Evolutionary conservation across 2,113 vertebrate genomes (phyloP).

Genomic region (Sceloporus tristichus): DNA sequence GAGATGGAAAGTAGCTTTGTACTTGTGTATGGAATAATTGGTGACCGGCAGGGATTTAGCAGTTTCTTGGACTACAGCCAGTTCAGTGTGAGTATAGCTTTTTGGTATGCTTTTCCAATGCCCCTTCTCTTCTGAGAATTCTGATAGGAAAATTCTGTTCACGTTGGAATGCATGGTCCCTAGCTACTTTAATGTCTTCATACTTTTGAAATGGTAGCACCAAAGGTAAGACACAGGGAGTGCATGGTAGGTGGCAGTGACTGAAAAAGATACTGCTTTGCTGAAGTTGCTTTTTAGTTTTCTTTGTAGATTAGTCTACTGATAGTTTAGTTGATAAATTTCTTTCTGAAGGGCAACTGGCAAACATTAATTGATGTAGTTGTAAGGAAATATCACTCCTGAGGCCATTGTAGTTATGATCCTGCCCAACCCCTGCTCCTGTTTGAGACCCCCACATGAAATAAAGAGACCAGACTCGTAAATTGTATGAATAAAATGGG

Average conservation of each 20-base stretch:
- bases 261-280: background rate
- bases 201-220: background rate
- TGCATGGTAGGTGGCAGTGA: background rate
- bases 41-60: background rate
- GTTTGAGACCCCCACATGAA: too few relatives aligned
- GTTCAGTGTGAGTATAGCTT: background rate
- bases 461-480: too few relatives aligned
- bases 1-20: background rate
- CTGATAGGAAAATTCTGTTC: background rate
- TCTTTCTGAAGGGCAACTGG: background rate
- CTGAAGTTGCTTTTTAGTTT: background rate
- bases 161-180: background rate
- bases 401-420: background rate
- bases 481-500: too few relatives aligned
- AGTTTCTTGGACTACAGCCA: constrained; percentile 3
- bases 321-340: background rate
- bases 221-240: background rate
- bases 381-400: background rate
- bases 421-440: too few relatives aligned
- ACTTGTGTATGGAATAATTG: background rate
- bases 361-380: background rate
- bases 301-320: background rate
- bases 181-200: background rate
- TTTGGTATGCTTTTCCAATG: background rate
- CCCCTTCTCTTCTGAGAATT: background rate